Conservation (phyloP, 2,888 invertebrate genomes). For the Mythimna pallens region DNA sequence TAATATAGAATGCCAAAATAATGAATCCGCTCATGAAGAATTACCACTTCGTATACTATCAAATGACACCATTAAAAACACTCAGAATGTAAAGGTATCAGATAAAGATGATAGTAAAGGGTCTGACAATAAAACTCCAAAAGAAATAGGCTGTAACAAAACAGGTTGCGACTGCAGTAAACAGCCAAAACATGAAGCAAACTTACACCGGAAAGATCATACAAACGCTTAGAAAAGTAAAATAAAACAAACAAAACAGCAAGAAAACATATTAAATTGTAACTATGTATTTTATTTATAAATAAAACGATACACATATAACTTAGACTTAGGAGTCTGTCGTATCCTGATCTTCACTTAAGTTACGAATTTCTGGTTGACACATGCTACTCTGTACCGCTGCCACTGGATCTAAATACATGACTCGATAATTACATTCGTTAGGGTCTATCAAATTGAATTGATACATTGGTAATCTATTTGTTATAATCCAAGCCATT, state of each 20-base stretch:
- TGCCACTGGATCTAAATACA: constrained; percentile 92
- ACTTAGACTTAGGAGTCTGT: constrained; percentile 1
- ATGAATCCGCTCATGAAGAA: constrained; percentile 5
- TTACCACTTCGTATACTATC: constrained; percentile 19
- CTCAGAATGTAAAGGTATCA: not conserved
- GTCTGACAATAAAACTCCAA: not conserved
- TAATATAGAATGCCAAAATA: not conserved
- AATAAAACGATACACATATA: constrained; percentile 35
- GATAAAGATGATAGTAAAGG: constrained; percentile 10
- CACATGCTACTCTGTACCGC: constrained; percentile 92
- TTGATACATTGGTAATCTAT: constrained; percentile 94
- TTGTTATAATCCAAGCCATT: constrained; percentile 94
- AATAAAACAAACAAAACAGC: not conserved
- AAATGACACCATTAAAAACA: constrained; percentile 8
- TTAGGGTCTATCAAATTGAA: constrained; percentile 92
- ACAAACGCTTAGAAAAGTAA: constrained; percentile 4
- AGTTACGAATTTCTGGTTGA: constrained; percentile 55
- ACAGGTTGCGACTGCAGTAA: not conserved
- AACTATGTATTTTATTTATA: constrained; percentile 36
- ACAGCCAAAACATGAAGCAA: constrained; percentile 5
- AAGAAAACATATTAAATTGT: constrained; percentile 20
- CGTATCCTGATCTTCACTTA: constrained; percentile 16
- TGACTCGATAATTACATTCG: constrained; percentile 94
- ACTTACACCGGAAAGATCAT: not conserved
- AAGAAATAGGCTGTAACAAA: not conserved